A percentile compares a stretch with the other conserved stretches of the same genome.
Evolutionary conservation across 2,888 invertebrate species (phyloP).

Genomic region (Falcaria lacertinaria): DNA sequence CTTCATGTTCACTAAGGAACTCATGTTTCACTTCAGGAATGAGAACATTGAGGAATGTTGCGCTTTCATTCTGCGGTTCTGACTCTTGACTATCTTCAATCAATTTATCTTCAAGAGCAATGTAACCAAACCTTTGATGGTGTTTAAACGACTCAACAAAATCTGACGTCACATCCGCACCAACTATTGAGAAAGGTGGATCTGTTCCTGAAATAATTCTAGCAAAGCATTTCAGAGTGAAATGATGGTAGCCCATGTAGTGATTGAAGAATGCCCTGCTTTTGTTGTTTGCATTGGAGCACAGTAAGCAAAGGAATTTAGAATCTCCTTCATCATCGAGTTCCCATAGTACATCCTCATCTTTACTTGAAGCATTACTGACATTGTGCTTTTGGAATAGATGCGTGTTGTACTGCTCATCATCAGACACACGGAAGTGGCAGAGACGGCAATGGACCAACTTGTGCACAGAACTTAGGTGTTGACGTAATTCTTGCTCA

Average conservation of each 20-base stretch:
- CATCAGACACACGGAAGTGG: constrained; percentile 58
- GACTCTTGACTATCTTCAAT: constrained; percentile 12
- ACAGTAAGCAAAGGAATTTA: constrained; percentile 58
- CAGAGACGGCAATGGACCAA: constrained; percentile 69
- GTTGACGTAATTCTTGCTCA: constrained; percentile 47
- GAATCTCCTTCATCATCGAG: constrained; percentile 44
- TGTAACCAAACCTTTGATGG: constrained; percentile 50
- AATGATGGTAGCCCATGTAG: constrained; percentile 68
- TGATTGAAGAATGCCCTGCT: constrained; percentile 58
- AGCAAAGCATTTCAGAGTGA: constrained; percentile 68
- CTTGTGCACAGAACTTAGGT: constrained; percentile 51
- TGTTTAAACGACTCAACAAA: constrained; percentile 54
- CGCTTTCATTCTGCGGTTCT: constrained; percentile 9
- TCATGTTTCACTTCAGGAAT: constrained; percentile 38
- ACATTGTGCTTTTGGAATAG: constrained; percentile 65
- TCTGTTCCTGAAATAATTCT: constrained; percentile 55
- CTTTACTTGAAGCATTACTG: constrained; percentile 43
- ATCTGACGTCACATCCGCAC: constrained; percentile 58
- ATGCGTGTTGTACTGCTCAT: constrained; percentile 58
- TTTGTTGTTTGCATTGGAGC: constrained; percentile 49
- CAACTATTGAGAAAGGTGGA: constrained; percentile 54
- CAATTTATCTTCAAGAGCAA: constrained; percentile 42
- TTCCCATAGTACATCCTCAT: constrained; percentile 56
- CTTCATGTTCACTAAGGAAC: constrained; percentile 17
- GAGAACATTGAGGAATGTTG: constrained; percentile 30